These are phyloP conservation scores for Neoaliturus tenellus DNA, from an alignment of 2,888 invertebrate genomes.

Conservation along the genomic window DNA sequence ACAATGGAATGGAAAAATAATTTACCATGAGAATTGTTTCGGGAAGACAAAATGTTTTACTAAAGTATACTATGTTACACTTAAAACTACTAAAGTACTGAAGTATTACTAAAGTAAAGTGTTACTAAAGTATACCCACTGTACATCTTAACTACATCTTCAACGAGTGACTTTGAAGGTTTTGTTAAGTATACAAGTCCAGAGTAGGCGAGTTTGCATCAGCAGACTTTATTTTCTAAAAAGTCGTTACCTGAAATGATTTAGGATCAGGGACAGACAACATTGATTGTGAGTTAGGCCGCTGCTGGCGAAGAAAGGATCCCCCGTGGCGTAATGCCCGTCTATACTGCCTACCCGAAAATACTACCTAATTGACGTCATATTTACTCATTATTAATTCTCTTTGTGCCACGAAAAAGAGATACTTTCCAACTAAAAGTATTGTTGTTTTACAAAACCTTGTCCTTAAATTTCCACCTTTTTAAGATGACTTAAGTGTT, in stretches of 20 bases:
- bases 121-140: too few relatives aligned
- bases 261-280: background rate
- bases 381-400: constrained; percentile 42
- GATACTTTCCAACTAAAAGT: background rate
- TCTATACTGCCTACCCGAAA: constrained; percentile 39
- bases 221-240: background rate
- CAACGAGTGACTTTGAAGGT: too few relatives aligned
- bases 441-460: background rate
- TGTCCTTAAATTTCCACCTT: too few relatives aligned
- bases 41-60: too few relatives aligned
- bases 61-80: too few relatives aligned
- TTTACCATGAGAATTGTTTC: too few relatives aligned
- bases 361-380: constrained; percentile 43
- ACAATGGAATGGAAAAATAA: too few relatives aligned
- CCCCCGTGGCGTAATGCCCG: constrained; percentile 15
- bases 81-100: too few relatives aligned
- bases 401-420: background rate
- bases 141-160: too few relatives aligned
- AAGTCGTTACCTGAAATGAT: background rate
- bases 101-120: too few relatives aligned
- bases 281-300: constrained; percentile 35
- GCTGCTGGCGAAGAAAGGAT: constrained; percentile 14
- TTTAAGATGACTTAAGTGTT: too few relatives aligned
- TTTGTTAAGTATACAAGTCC: background rate
- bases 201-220: background rate